These are phyloP conservation scores for Dyspetes luteomarginatus DNA, from an alignment of 2,888 invertebrate species.

Conservation along the genomic window DNA sequence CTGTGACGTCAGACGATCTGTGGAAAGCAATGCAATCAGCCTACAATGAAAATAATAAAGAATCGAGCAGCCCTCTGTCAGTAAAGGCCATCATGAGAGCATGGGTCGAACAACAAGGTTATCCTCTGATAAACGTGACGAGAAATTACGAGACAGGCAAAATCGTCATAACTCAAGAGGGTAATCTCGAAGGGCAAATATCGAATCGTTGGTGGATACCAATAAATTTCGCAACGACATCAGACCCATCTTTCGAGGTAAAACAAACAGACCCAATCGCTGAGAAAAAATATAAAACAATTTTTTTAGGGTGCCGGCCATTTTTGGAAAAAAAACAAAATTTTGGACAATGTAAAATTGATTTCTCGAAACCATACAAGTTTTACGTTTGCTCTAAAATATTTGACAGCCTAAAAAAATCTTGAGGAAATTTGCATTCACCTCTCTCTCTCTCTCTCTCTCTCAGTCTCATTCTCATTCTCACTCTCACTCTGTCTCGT, in stretches of 20 bases:
- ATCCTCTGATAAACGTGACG: slow-evolving; percentile 81
- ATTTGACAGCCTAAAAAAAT: too few relatives aligned
- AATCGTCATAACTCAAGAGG: slow-evolving; percentile 67
- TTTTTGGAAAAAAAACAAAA: too few relatives aligned
- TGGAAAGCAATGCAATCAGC: slow-evolving; percentile 71
- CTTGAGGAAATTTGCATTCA: too few relatives aligned
- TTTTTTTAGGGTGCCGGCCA: too few relatives aligned
- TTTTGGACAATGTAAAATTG: too few relatives aligned
- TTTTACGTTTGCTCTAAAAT: too few relatives aligned
- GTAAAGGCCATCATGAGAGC: slow-evolving; percentile 71
- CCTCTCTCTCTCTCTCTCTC: too few relatives aligned
- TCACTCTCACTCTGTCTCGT: too few relatives aligned
- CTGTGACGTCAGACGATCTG: slow-evolving; percentile 71
- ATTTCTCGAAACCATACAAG: too few relatives aligned
- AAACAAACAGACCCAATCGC: too few relatives aligned
- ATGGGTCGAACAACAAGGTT: slow-evolving; percentile 84
- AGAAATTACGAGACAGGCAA: slow-evolving; percentile 70
- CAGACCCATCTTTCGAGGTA: slow-evolving; percentile 62
- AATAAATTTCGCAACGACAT: slow-evolving; percentile 73
- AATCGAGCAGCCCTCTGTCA: slow-evolving; percentile 76
- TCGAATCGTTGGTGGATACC: slow-evolving; percentile 77
- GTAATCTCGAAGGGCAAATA: slow-evolving; percentile 50
- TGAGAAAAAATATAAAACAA: too few relatives aligned
- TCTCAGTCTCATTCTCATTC: too few relatives aligned
- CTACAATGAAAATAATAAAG: slow-evolving; percentile 20